Evolutionary conservation across 2,797 vertebrate species (phyloP).

Genomic region (Notoglanidium macrostoma): DNA sequence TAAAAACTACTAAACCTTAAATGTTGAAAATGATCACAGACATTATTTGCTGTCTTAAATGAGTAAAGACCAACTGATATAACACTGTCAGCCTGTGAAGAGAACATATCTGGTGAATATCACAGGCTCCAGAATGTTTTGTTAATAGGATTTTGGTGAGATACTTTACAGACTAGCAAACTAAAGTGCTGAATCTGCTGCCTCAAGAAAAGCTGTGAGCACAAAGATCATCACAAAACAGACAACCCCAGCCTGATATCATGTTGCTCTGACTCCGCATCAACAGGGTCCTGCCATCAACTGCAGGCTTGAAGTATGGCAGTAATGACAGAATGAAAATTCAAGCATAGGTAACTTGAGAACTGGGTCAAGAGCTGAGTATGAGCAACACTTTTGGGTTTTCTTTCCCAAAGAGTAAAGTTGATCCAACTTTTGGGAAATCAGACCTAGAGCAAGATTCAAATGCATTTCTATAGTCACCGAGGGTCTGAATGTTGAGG

Average conservation of each 20-base stretch:
- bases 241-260: neutral
- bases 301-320: neutral
- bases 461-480: slow-evolving; percentile 2
- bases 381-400: neutral
- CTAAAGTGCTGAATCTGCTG: neutral
- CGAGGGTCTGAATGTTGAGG: neutral
- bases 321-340: neutral
- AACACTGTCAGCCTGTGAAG: neutral
- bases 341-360: neutral
- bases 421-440: neutral
- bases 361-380: slow-evolving; percentile 2
- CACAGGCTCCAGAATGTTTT: slow-evolving; percentile 18
- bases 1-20: neutral
- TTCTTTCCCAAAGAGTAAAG: neutral
- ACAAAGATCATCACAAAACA: slow-evolving; percentile 3
- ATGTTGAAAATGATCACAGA: neutral
- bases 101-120: slow-evolving; percentile 25
- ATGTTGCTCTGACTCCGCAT: neutral
- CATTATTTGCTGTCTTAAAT: neutral
- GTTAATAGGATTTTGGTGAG: slow-evolving; percentile 12
- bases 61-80: neutral
- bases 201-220: neutral
- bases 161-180: neutral
- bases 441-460: neutral
- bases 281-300: neutral